Evolutionary conservation across 2,888 invertebrate genomes (phyloP).

Genomic region (Xanthorhoe designata): DNA sequence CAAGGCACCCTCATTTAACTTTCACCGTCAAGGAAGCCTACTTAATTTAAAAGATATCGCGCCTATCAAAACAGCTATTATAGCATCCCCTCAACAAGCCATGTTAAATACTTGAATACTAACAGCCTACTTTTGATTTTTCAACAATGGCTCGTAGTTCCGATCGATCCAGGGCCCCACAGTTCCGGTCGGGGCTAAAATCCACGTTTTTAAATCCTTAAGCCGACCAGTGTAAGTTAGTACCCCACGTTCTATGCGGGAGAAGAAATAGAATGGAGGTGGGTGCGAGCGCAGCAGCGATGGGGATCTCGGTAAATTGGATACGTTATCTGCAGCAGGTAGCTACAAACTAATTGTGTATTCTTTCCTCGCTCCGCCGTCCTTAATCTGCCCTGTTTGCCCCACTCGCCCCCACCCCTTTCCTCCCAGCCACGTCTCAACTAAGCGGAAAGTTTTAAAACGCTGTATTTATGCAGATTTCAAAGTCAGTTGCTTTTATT

Average conservation of each 20-base stretch:
- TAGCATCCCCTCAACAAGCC: slow-evolving; percentile 53
- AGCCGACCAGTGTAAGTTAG: slow-evolving; percentile 65
- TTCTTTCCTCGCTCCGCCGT: slow-evolving; percentile 83
- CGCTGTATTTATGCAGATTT: slow-evolving; percentile 73
- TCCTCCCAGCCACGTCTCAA: slow-evolving; percentile 68
- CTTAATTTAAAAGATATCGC: slow-evolving; percentile 48
- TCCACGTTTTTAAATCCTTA: slow-evolving; percentile 79
- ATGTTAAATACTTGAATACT: slow-evolving; percentile 73
- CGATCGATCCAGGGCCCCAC: slow-evolving; percentile 78
- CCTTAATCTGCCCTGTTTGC: slow-evolving; percentile 80
- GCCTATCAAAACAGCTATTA: slow-evolving; percentile 48
- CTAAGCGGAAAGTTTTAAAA: slow-evolving; percentile 82
- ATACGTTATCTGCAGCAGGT: slow-evolving; percentile 81
- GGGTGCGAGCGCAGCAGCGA: slow-evolving; percentile 51
- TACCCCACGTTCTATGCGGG: slow-evolving; percentile 51
- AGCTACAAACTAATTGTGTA: slow-evolving; percentile 84
- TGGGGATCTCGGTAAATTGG: slow-evolving; percentile 66
- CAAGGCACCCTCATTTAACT: slow-evolving; percentile 35
- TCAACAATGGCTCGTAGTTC: slow-evolving; percentile 77
- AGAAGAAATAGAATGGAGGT: slow-evolving; percentile 48
- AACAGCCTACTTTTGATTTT: slow-evolving; percentile 81
- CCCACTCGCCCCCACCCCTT: slow-evolving; percentile 59
- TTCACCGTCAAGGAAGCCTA: slow-evolving; percentile 39
- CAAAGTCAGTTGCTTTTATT: slow-evolving; percentile 63
- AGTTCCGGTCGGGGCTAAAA: slow-evolving; percentile 79